Evolutionary conservation across 23 tunicate species (phyloP).

Genomic region (Clavelina lepadiformis): DNA sequence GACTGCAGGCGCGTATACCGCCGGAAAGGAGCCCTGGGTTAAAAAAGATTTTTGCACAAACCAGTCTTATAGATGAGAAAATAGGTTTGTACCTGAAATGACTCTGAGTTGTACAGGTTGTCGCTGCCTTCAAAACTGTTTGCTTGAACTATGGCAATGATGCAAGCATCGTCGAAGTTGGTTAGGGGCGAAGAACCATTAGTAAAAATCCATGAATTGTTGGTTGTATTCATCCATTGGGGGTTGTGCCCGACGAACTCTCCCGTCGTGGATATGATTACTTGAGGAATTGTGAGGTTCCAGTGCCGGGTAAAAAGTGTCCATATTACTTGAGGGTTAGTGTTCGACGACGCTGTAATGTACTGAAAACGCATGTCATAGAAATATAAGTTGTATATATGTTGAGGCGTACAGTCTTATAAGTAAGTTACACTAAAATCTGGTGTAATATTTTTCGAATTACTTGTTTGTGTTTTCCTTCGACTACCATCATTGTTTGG

Average conservation of each 20-base stretch:
- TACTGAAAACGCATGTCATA: no score
- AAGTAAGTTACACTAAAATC: no score
- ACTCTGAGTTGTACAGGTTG: slow-evolving; percentile 16
- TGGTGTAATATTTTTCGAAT: no score
- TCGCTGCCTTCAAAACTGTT: slow-evolving; percentile 12
- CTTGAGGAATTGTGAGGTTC: slow-evolving; percentile 20
- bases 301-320: slow-evolving; percentile 15
- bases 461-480: no score
- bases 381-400: no score
- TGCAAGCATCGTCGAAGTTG: not conserved
- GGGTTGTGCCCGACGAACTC: not conserved
- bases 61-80: no score
- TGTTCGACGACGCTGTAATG: slow-evolving; percentile 2
- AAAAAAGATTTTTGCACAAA: not conserved
- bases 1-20: not conserved
- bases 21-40: slow-evolving; percentile 1
- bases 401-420: no score
- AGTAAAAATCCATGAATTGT: slow-evolving; percentile 25
- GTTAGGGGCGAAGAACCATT: slow-evolving; percentile 25
- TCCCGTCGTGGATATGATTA: slow-evolving; percentile 8
- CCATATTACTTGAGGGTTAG: slow-evolving; percentile 22
- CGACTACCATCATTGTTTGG: no score
- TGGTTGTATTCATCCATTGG: slow-evolving; percentile 1
- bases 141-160: slow-evolving; percentile 13
- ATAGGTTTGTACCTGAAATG: no score